These are phyloP conservation scores for Heliconius cydno DNA, from an alignment of 2,888 invertebrate genomes.

Conservation along the genomic window DNA sequence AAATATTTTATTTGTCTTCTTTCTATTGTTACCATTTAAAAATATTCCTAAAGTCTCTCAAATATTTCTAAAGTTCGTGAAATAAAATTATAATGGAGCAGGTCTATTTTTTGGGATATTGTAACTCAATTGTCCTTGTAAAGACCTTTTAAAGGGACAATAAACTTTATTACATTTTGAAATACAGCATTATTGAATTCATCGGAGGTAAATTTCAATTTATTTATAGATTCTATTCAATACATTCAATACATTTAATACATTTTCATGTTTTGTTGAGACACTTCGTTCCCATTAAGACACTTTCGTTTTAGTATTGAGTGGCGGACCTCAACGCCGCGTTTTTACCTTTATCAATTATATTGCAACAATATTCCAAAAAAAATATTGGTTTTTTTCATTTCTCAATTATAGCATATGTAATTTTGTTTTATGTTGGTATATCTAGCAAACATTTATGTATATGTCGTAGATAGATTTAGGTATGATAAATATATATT, in stretches of 20 bases:
- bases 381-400: too few species aligned
- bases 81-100: conserved; percentile 49
- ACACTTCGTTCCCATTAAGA: too few species aligned
- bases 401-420: background rate
- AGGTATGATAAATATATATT: background rate
- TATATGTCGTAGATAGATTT: background rate
- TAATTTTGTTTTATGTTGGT: background rate
- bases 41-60: too few species aligned
- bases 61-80: background rate
- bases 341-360: too few species aligned
- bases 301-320: too few species aligned
- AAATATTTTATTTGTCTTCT: too few species aligned
- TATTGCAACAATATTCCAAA: too few species aligned
- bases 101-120: conserved; percentile 43
- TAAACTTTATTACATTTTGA: conserved; percentile 34
- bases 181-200: conserved; percentile 13
- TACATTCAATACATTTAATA: too few species aligned
- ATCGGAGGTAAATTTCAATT: background rate
- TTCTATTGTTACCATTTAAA: too few species aligned
- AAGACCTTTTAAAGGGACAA: conserved; percentile 50
- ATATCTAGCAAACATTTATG: background rate
- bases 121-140: conserved; percentile 53
- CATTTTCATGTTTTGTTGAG: too few species aligned
- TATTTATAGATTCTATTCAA: too few species aligned
- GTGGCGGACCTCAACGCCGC: too few species aligned